These are phyloP conservation scores for Drosophila novamexicana DNA, from an alignment of 1,140 invertebrate species.

Conservation along the genomic window DNA sequence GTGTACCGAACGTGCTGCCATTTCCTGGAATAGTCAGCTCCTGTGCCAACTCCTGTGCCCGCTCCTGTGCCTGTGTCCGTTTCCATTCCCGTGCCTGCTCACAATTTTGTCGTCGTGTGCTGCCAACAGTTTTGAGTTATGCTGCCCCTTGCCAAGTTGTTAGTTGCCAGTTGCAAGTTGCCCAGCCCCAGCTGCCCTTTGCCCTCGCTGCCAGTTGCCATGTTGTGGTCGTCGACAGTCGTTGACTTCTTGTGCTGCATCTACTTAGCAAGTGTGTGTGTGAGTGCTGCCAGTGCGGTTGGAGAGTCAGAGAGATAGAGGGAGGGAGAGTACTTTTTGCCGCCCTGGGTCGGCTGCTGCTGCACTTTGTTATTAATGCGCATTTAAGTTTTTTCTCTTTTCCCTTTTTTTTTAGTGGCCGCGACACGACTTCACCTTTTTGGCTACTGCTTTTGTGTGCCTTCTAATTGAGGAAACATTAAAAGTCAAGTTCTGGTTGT, in stretches of 20 bases:
- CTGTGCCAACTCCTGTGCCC: constrained; percentile 13
- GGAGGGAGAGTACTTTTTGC: constrained; percentile 7
- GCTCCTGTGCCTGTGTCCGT: not conserved
- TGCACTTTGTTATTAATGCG: constrained; percentile 81
- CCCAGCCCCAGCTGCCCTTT: not conserved
- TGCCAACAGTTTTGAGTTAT: constrained; percentile 72
- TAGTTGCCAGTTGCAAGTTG: constrained; percentile 20
- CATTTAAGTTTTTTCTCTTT: constrained; percentile 73
- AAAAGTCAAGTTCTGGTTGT: constrained; percentile 79
- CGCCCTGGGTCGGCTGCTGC: constrained; percentile 19
- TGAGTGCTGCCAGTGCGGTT: constrained; percentile 14
- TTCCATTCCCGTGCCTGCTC: constrained; percentile 21
- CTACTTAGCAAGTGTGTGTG: constrained; percentile 36
- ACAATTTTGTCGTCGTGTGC: constrained; percentile 72
- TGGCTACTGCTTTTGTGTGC: constrained; percentile 72
- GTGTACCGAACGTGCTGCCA: constrained; percentile 76
- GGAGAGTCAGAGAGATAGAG: not conserved
- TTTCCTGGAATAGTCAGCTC: constrained; percentile 48
- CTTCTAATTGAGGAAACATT: constrained; percentile 82
- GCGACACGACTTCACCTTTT: constrained; percentile 71
- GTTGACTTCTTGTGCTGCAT: constrained; percentile 61
- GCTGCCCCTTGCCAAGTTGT: constrained; percentile 48
- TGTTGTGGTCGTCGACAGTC: constrained; percentile 62
- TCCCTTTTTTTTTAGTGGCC: constrained; percentile 19
- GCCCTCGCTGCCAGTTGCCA: constrained; percentile 24